Conservation (phyloP, 1,140 invertebrate genomes). For the Rhynchophorus ferrugineus region DNA sequence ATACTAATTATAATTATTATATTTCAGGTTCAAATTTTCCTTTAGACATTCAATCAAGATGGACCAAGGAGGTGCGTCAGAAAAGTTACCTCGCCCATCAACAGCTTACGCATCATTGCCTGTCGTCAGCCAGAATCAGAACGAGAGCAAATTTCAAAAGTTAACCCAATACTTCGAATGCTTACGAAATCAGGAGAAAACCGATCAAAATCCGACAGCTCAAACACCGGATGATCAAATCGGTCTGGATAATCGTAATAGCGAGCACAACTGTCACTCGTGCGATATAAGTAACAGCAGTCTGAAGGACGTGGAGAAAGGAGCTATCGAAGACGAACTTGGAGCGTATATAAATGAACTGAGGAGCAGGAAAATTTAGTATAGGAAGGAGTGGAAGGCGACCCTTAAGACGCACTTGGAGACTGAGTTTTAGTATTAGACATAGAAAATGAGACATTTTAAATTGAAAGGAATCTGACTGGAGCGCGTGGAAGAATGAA, state of each 20-base stretch:
- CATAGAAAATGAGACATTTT: no score
- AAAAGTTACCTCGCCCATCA: constrained; percentile 5
- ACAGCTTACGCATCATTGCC: constrained; percentile 11
- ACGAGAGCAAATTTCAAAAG: constrained; percentile 8
- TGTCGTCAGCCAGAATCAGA: background rate
- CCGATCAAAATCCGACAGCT: background rate
- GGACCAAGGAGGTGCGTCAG: background rate
- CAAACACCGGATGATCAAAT: constrained; percentile 4
- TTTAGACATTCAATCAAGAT: constrained; percentile 1
- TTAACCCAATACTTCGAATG: constrained; percentile 19
- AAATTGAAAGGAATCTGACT: no score
- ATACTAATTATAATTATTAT: no score
- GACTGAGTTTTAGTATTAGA: constrained; percentile 12
- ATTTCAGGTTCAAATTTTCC: constrained; percentile 18
- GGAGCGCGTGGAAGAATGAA: no score
- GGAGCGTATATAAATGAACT: constrained; percentile 40
- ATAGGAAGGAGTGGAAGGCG: background rate
- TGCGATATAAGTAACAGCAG: constrained; percentile 42
- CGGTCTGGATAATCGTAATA: constrained; percentile 9
- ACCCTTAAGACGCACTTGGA: background rate
- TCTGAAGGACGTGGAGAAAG: constrained; percentile 39
- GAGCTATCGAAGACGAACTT: constrained; percentile 40
- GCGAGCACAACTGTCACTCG: constrained; percentile 9
- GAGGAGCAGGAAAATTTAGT: constrained; percentile 23
- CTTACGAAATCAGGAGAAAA: background rate